Evolutionary conservation across 1,140 invertebrate genomes (phyloP).

Genomic region (Drosophila pachea): DNA sequence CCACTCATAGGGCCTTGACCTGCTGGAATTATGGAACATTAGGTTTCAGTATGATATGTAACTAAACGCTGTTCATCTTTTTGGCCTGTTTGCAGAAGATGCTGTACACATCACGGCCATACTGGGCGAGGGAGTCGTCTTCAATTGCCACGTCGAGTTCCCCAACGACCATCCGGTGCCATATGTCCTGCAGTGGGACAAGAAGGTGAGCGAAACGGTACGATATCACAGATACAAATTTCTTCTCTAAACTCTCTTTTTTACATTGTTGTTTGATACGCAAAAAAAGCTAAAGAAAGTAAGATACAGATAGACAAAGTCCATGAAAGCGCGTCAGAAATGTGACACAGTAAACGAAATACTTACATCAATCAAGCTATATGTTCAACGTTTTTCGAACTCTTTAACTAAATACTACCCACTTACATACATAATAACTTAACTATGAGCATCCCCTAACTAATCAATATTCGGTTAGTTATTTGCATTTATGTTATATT

Average conservation of each 20-base stretch:
- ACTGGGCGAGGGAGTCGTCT: constrained; percentile 95
- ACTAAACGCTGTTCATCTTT: background rate
- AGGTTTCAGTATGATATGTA: constrained; percentile 3
- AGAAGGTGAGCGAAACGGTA: constrained; percentile 97
- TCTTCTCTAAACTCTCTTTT: constrained; percentile 84
- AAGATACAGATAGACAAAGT: constrained; percentile 62
- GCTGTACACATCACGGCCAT: constrained; percentile 97
- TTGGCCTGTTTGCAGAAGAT: constrained; percentile 83
- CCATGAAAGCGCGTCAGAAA: constrained; percentile 35
- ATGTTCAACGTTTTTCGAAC: constrained; percentile 37
- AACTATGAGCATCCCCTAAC: constrained; percentile 50
- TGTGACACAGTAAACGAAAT: constrained; percentile 49
- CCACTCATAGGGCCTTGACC: background rate
- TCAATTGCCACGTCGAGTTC: constrained; percentile 97
- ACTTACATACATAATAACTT: constrained; percentile 37
- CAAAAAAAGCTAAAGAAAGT: constrained; percentile 72
- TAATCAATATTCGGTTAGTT: constrained; percentile 28
- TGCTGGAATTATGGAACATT: background rate
- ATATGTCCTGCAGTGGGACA: constrained; percentile 98
- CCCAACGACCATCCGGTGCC: constrained; percentile 95
- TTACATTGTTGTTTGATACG: constrained; percentile 77
- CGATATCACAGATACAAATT: constrained; percentile 82
- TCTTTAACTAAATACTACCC: constrained; percentile 34
- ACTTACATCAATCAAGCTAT: constrained; percentile 33
- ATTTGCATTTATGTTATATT: constrained; percentile 1